Evolutionary conservation across 2,888 invertebrate genomes (phyloP).

Genomic region (Andrena fulva): DNA sequence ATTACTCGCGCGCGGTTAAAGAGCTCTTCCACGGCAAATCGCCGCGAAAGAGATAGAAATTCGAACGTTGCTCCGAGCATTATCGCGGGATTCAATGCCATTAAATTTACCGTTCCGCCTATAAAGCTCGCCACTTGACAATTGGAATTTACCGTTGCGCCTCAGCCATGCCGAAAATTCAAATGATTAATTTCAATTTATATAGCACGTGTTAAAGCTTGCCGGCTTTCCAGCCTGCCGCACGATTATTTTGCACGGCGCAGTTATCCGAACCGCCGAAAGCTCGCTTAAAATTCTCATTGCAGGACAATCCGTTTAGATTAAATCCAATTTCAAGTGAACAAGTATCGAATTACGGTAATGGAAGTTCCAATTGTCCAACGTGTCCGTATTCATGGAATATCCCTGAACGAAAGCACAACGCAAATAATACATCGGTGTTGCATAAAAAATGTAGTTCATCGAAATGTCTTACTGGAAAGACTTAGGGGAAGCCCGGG

Average conservation of each 20-base stretch:
- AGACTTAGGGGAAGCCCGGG: too few species aligned
- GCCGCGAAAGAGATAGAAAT: background rate
- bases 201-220: background rate
- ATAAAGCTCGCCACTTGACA: background rate
- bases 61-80: background rate
- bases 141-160: background rate
- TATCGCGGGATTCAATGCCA: slow-evolving; percentile 4
- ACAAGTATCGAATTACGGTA: background rate
- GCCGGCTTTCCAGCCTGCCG: background rate
- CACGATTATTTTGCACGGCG: background rate
- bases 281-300: background rate
- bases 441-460: background rate
- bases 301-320: background rate
- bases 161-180: background rate
- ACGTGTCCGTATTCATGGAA: background rate
- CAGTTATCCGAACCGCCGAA: too few species aligned
- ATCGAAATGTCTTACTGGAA: too few species aligned
- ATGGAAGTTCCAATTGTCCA: background rate
- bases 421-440: background rate
- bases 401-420: background rate
- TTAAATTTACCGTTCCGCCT: slow-evolving; percentile 7
- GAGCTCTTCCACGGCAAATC: background rate
- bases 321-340: background rate
- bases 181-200: slow-evolving; percentile 5
- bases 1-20: background rate